phyloP scores from a whole-genome alignment of 2,797 vertebrate genomes.

The Parambassis ranga region DNA sequence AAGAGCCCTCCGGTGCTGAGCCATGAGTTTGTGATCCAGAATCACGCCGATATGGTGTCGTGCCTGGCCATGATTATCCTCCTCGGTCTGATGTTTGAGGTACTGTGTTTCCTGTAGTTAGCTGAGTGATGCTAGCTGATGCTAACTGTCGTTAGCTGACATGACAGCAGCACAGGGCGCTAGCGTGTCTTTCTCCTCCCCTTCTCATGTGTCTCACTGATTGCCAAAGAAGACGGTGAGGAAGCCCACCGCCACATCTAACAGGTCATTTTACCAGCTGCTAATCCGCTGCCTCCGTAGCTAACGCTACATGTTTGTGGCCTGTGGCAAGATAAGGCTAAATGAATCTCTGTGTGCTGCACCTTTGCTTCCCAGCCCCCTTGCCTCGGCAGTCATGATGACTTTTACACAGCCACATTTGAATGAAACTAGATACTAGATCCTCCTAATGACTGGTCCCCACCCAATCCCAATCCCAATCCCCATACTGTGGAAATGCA shows the following conservation, averaged over 20 bases:
- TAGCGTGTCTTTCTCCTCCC: conserved; percentile 35
- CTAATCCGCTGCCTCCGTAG: conserved; percentile 2
- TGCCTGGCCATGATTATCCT: conserved; percentile 79
- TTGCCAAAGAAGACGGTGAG: conserved; percentile 57
- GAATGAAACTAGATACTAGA: conserved; percentile 26
- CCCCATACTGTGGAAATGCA: neutral
- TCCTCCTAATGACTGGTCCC: conserved; percentile 15
- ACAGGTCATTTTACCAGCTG: conserved; percentile 30
- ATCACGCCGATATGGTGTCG: conserved; percentile 80
- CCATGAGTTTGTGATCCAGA: conserved; percentile 86
- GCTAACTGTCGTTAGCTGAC: conserved; percentile 56
- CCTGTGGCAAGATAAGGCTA: neutral
- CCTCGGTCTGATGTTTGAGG: conserved; percentile 81
- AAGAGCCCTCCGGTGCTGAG: conserved; percentile 82
- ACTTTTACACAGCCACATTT: conserved; percentile 4
- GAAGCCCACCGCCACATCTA: conserved; percentile 49
- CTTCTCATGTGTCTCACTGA: conserved; percentile 64
- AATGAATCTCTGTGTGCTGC: conserved; percentile 4
- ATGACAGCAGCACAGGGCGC: conserved; percentile 61
- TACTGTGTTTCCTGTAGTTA: conserved; percentile 58
- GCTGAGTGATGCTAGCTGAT: conserved; percentile 41
- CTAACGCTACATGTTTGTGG: neutral
- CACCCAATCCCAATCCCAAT: conserved; percentile 14
- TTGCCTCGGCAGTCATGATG: neutral
- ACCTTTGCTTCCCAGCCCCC: neutral